Evolutionary conservation across 2,888 invertebrate genomes (phyloP), one percentile per base, ranked within the genome.

Genomic region (Alsophila aescularia): DNA sequence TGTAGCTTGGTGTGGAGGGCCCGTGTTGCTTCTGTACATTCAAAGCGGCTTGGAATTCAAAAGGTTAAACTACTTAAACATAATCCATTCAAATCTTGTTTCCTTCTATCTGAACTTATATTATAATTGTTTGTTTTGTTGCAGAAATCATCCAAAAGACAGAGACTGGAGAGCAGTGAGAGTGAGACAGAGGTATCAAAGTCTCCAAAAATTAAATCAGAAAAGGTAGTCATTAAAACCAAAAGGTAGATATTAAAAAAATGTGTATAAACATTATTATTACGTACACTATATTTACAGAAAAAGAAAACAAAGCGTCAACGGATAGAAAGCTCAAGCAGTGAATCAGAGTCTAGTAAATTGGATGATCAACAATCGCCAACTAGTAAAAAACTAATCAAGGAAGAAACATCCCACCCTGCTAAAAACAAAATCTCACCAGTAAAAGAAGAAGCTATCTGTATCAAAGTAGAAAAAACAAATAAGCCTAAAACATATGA

Each of bases 271-370:
- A n/a, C n/a, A n/a, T n/a, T n/a, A n/a, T n/a, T n/a, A n/a, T n/a
- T n/a, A 8, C 14, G 21, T 18, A 9, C 16, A 27, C 9, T 27
- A 18, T 7, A 9, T 36, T 45, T 39, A 24, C 58, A 86, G 87
- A 85, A 83, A 66, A 85, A 79, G 58, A 86, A 80, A 69, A 14
- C 60, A 7, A 91, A 90, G 73, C 79, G 89, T 0, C 85, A 80
- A 55, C 69, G 88, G 14, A 87, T 89, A 63, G 84, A 85, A 31
- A 91, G 90, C 43, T 87, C 88, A 0, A 80, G 72, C 8, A 88
- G 88, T 71, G 90, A 90, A 51, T 35, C 77, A 0, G 82, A 81
- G 9, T 42, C 34, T 15, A 41, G 24, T 13, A 29, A 35, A 18
- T 31, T 44, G 8, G 10, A 40, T 21, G 14, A 12, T 36, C 31